Evolutionary conservation across 2,113 vertebrate species (phyloP).

Genomic region (Chascanopsetta lugubris): DNA sequence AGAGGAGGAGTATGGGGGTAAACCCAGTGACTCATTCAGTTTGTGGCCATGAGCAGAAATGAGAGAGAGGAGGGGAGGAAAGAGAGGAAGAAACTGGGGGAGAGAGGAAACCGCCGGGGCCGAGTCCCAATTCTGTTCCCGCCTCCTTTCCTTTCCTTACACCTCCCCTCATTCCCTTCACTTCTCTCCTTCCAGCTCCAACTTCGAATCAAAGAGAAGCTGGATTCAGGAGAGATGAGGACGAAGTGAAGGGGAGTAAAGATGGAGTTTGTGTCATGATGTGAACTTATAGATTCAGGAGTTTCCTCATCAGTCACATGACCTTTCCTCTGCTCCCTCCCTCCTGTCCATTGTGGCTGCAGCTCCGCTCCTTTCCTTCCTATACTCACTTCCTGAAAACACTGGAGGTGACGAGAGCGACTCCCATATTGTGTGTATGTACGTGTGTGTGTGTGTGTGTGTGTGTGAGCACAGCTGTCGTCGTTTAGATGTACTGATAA

Average conservation of each 20-base stretch:
- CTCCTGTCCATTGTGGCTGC: conserved; percentile 4
- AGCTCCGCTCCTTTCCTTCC: conserved; percentile 58
- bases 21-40: conserved; percentile 62
- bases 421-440: not conserved
- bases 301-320: not conserved
- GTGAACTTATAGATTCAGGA: not conserved
- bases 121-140: conserved; percentile 6
- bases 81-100: conserved; percentile 12
- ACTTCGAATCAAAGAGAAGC: too few relatives aligned
- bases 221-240: too few relatives aligned
- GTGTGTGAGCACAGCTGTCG: not conserved
- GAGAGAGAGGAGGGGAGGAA: conserved; percentile 8
- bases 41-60: conserved; percentile 38
- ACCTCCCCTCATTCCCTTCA: conserved; percentile 16
- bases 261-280: not conserved
- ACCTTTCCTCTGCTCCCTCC: conserved; percentile 3
- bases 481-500: too few relatives aligned
- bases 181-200: not conserved
- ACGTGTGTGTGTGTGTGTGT: not conserved
- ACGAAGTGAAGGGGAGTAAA: too few relatives aligned
- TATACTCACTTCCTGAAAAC: conserved; percentile 57
- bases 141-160: conserved; percentile 21
- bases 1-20: conserved; percentile 34
- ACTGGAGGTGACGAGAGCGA: conserved; percentile 33
- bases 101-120: conserved; percentile 46